Evolutionary conservation across 2,888 invertebrate genomes (phyloP), one percentile per base, ranked within the genome.

Genomic region (Leucophenga montana): DNA sequence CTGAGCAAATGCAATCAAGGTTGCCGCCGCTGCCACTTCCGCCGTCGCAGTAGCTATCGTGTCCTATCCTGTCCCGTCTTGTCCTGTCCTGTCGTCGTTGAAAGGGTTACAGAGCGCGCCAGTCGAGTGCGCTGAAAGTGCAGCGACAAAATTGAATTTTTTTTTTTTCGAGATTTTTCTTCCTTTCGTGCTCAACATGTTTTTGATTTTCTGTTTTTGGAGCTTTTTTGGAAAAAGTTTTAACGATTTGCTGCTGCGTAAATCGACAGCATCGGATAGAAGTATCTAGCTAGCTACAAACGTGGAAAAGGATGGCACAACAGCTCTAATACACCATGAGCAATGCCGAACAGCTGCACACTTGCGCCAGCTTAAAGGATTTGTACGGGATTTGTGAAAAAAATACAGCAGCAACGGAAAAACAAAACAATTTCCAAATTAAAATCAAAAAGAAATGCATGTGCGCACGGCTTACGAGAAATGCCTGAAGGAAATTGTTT

Each of bases 301-400:
- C 71, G 16, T 61, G 59, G 22, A 69, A 27, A 73, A 66, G 53
- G 69, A 65, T 64, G 59, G 61, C 68, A 71, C 62, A 46, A 69
- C 61, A 68, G 71, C 61, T 69, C 71, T 69, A 71, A 20, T 27
- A 31, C 61, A 54, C 53, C 62, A 59, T 68, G 44, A 65, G 39
- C 65, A 70, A 69, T 64, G 44, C 16, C 53, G 14, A 78, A 83
- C 80, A 84, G 83, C 80, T 81, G 81, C 78, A 82, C 81, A 81
- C 81, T 79, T 82, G 81, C 75, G 82, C 81, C 75, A 66, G 84
- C 81, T 81, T 84, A 81, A 81, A 81, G 81, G 83, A 84, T 81
- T 81, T 81, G 81, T 84, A 81, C 81, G 75, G 84, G 83, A 81
- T 81, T 84, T 81, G 77, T 78, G 75, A 81, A 77, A 78, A 82